Conservation (phyloP, 2,113 vertebrate species). For the Puma concolor region DNA sequence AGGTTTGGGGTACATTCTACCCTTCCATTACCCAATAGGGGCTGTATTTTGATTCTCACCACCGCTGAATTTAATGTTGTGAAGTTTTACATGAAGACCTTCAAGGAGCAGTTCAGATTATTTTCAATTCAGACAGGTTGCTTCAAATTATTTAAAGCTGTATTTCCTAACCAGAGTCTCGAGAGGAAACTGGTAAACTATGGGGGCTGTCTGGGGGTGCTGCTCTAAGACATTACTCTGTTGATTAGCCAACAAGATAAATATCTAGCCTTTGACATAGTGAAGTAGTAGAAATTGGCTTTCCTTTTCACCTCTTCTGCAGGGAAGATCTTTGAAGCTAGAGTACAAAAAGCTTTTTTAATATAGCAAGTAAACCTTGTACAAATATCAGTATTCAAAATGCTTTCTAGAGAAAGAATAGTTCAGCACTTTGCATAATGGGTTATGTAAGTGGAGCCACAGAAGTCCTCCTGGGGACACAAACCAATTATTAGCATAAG, state of each 20-base stretch:
- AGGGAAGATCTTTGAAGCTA: conserved; percentile 39
- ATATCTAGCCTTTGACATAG: conserved; percentile 52
- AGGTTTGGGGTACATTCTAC: not conserved
- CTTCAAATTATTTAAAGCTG: conserved; percentile 47
- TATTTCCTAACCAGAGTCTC: conserved; percentile 56
- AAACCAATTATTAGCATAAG: conserved; percentile 54
- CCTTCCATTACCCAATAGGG: not conserved
- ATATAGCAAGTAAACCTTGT: conserved; percentile 47
- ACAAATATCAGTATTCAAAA: conserved; percentile 57
- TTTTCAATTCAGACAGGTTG: conserved; percentile 53
- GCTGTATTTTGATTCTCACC: not conserved
- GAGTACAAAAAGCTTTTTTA: conserved; percentile 26
- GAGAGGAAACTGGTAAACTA: not conserved
- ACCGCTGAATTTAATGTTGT: not conserved
- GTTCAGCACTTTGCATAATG: conserved; percentile 32
- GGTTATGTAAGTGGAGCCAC: conserved; percentile 58
- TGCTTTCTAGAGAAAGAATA: conserved; percentile 60
- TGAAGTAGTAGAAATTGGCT: conserved; percentile 42
- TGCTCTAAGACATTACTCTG: conserved; percentile 48
- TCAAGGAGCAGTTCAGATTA: conserved; percentile 31
- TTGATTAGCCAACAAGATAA: conserved; percentile 58
- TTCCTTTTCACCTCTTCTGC: conserved; percentile 41
- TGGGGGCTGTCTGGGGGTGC: not conserved
- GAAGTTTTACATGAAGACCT: conserved; percentile 36
- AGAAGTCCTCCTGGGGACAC: conserved; percentile 33